Evolutionary conservation across 2,888 invertebrate species (phyloP).

Genomic region (Dolomedes plantarius): DNA sequence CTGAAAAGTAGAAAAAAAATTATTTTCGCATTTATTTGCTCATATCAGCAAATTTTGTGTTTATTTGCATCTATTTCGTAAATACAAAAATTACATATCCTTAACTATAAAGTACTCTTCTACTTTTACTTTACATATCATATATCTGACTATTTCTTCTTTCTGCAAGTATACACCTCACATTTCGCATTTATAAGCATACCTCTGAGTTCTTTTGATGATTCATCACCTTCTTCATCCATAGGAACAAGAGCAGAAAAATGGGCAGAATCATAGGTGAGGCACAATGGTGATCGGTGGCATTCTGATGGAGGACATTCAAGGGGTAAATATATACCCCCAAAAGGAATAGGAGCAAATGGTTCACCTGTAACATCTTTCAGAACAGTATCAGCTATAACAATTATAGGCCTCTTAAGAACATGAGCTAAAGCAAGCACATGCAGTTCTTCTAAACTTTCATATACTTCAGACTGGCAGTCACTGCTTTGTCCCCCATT

Average conservation of each 20-base stretch:
- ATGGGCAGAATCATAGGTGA: conserved; percentile 91
- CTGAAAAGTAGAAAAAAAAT: no score
- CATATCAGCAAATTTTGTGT: no score
- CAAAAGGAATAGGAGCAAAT: conserved; percentile 90
- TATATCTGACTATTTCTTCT: no score
- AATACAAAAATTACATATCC: no score
- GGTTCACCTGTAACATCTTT: conserved; percentile 88
- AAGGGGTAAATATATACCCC: conserved; percentile 88
- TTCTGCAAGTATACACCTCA: no score
- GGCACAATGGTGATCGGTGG: conserved; percentile 85
- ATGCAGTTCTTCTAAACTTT: conserved; percentile 89
- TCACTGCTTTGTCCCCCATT: conserved; percentile 34
- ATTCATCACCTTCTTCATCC: conserved; percentile 78
- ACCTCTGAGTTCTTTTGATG: conserved; percentile 30
- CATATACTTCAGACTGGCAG: conserved; percentile 77
- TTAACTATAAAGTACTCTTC: no score
- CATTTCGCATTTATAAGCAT: not conserved
- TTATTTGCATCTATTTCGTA: no score
- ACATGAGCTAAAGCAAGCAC: conserved; percentile 89
- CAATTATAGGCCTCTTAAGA: conserved; percentile 86
- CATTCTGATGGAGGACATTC: conserved; percentile 84
- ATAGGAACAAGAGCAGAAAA: conserved; percentile 90
- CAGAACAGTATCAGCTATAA: conserved; percentile 88
- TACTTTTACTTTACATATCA: no score
- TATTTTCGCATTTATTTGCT: no score